Evolutionary conservation across 37 sponge, comb jelly and placozoan genomes (phyloP).

Genomic region (Dysidea cf. avara): DNA sequence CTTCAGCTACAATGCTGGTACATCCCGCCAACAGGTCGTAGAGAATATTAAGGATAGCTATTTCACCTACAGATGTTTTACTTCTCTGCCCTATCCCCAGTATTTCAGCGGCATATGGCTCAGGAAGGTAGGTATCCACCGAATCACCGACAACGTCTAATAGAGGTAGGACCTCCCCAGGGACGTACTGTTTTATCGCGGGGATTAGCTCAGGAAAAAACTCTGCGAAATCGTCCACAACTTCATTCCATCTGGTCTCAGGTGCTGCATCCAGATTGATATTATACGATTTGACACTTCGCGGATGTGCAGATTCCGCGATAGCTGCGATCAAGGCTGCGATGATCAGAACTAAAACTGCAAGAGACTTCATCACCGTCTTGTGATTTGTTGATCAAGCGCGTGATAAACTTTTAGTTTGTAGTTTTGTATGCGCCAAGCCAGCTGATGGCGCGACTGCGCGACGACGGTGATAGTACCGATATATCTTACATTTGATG

Average conservation of each 20-base stretch:
- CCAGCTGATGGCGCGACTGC: too few relatives aligned
- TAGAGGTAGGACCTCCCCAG: slow-evolving; percentile 34
- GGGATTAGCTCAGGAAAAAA: too few relatives aligned
- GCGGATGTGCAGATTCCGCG: too few relatives aligned
- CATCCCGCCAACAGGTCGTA: slow-evolving; percentile 86
- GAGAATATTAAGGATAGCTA: slow-evolving; percentile 56
- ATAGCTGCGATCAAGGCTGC: too few relatives aligned
- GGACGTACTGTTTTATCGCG: slow-evolving; percentile 56
- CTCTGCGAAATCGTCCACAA: slow-evolving; percentile 22
- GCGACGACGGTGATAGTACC: too few relatives aligned
- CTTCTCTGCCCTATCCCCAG: slow-evolving; percentile 40
- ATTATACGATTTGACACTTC: too few relatives aligned
- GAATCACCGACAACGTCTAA: slow-evolving; percentile 26
- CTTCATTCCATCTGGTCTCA: slow-evolving; percentile 52
- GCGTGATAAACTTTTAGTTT: too few relatives aligned
- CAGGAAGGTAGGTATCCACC: slow-evolving; percentile 57
- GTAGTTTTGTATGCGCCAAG: too few relatives aligned
- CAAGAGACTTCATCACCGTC: too few relatives aligned
- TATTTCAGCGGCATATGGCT: slow-evolving; percentile 74
- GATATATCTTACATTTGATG: too few relatives aligned
- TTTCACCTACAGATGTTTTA: slow-evolving; percentile 46
- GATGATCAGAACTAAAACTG: too few relatives aligned
- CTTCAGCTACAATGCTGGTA: slow-evolving; percentile 89
- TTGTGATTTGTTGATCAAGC: too few relatives aligned
- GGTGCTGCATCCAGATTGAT: slow-evolving; percentile 64